Evolutionary conservation across 2,888 invertebrate species (phyloP), one percentile per base, ranked within the genome.

Genomic region (Conomelus anceps): DNA sequence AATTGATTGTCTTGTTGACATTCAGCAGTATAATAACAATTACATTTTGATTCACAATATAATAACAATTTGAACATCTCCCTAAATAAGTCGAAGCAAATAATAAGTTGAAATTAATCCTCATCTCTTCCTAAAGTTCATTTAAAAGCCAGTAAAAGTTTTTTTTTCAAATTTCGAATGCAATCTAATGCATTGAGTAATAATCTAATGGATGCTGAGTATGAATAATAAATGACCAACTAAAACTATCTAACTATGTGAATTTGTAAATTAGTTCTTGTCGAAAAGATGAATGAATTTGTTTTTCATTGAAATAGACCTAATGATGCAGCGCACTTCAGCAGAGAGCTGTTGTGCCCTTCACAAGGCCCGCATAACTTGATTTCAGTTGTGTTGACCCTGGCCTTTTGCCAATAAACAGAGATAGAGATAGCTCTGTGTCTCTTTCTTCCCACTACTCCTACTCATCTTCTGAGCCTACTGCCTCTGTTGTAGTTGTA

Each of bases 221-320:
- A n/a, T n/a, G n/a, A n/a, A n/a, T n/a, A n/a, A n/a, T n/a, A n/a
- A n/a, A n/a, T n/a, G n/a, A n/a, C n/a, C n/a, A n/a, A 6, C 34
- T 17, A 34, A 17, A 90, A 88, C 90, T 88, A 90, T 90, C 85
- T 86, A 90, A 22, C 86, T 87, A 23, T 89, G 88, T 86, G 86
- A 63, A 22, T 89, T 24, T 23, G 85, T 4, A 7, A 9, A 34
- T 34, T 34, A 17, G 13, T 34, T 34, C 17, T 34, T 17, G n/a
- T 63, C 7, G 63, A 3, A 3, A 63, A 63, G n/a, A 6, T 63
- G 63, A 63, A 63, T 63, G 63, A 63, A 63, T 3, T 89, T 87
- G 41, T 89, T 89, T 84, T 41, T 88, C 86, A 63, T 63, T 63
- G 63, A 63, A n/a, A 63, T 63, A 63, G n/a, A n/a, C n/a, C 1